Conservation (phyloP, 2,888 invertebrate genomes). For the Dimorphilus gyrociliatus region DNA sequence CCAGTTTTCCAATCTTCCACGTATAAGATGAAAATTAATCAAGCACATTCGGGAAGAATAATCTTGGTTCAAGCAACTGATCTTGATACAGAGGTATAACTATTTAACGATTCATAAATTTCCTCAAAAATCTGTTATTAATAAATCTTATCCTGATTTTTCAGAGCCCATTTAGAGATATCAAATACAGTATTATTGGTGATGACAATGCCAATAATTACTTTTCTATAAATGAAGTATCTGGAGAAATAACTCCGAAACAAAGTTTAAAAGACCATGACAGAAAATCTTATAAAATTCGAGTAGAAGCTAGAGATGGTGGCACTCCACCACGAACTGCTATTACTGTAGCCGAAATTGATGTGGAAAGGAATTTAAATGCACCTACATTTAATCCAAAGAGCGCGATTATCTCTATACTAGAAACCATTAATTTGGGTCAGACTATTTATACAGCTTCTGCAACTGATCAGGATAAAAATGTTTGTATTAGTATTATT, state of each 20-base stretch:
- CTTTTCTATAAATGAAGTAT: constrained; percentile 16
- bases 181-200: constrained; percentile 23
- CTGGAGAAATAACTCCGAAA: constrained; percentile 10
- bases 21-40: too few species aligned
- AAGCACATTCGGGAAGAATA: too few species aligned
- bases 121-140: too few species aligned
- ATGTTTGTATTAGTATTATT: constrained; percentile 12
- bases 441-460: constrained; percentile 14
- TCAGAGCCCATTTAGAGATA: constrained; percentile 19
- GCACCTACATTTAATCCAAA: constrained; percentile 7
- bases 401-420: constrained; percentile 11
- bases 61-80: too few species aligned
- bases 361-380: constrained; percentile 14
- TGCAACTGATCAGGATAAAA: constrained; percentile 17
- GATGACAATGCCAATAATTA: constrained; percentile 19
- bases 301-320: constrained; percentile 17
- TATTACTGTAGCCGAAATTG: constrained; percentile 11
- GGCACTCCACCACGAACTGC: constrained; percentile 13
- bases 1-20: constrained; percentile 23
- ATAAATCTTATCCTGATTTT: constrained; percentile 5
- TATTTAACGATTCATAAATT: too few species aligned
- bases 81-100: too few species aligned
- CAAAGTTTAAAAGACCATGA: constrained; percentile 15
- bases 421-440: constrained; percentile 17
- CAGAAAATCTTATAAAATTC: constrained; percentile 16